Base-by-base conservation (phyloP, 2,888 invertebrate species). In the Agrilus biguttatus region DNA sequence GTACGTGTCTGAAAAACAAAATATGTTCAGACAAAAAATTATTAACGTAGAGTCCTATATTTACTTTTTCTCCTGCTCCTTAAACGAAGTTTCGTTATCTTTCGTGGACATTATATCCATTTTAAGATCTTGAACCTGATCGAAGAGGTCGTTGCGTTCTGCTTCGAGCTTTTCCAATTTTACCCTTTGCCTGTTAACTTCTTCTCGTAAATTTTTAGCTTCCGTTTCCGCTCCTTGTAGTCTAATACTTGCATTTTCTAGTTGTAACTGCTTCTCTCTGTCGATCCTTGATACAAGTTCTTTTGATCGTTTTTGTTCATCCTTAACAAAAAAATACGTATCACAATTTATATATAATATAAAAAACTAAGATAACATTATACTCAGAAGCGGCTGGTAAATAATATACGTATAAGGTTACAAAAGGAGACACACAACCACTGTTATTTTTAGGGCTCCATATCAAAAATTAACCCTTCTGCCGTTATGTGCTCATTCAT, bases 291-390 rank as follows among this genome's bases (percentile, higher is more conserved):
- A 72, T 53, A 89, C 74, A 43, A 85, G 75, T 55, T 95, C 93
- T 48, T 86, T 79, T 59, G 86, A 83, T 50, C 92, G 74, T 54
- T 80, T 76, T 65, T 91, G 87, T 60, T 93, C 93, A 50, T 89
- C 86, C 83, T 85, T 57, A 8, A 14, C 8, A 36, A 36, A 36
- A 36, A 14, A 8, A 36, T 2, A 10, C 36, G 7, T 21, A 21
- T 21, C 7, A 21, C 21, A 21, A 21, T 21, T 21, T 19, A 10
- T 1, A 10, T 2, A 17, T 13, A n/a, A n/a, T n/a, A n/a, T n/a
- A n/a, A n/a, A n/a, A n/a, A n/a, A n/a, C n/a, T n/a, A n/a, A n/a
- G n/a, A n/a, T n/a, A n/a, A n/a, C n/a, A n/a, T n/a, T n/a, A n/a
- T n/a, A n/a, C n/a, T n/a, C n/a, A n/a, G n/a, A n/a, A n/a, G n/a